Evolutionary conservation across 92 coral and sea anemone species (phyloP).

Genomic region (Actinostola sp.): DNA sequence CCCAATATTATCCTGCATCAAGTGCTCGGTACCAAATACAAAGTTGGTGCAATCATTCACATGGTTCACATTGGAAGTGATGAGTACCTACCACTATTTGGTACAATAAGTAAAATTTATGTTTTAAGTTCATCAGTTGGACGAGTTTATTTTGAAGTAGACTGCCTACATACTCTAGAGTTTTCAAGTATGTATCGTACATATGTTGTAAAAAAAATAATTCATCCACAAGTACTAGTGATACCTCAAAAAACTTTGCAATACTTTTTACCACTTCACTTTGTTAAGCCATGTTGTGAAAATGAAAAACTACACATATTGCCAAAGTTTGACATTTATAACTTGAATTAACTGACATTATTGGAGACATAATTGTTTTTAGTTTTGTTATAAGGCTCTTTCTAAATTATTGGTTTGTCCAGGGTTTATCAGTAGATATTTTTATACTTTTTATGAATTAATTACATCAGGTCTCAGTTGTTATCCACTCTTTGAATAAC

Average conservation of each 20-base stretch:
- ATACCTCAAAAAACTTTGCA: slow-evolving; percentile 25
- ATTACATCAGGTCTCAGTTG: no score
- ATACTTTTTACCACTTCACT: slow-evolving; percentile 44
- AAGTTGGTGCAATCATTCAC: slow-evolving; percentile 23
- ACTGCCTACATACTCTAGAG: slow-evolving; percentile 21
- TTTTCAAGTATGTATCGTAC: slow-evolving; percentile 35
- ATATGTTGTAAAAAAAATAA: slow-evolving; percentile 17
- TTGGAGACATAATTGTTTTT: background rate
- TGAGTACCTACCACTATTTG: slow-evolving; percentile 34
- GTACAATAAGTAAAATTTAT: slow-evolving; percentile 8
- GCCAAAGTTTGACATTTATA: slow-evolving; percentile 37
- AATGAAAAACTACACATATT: slow-evolving; percentile 13
- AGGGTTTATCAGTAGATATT: no score
- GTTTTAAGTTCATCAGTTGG: slow-evolving; percentile 20
- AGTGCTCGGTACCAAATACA: slow-evolving; percentile 32
- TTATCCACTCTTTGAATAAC: no score
- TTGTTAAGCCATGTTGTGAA: slow-evolving; percentile 11
- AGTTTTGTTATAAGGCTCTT: background rate
- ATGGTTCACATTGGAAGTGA: slow-evolving; percentile 8
- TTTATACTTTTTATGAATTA: no score
- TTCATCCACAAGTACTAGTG: slow-evolving; percentile 28
- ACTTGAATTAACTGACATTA: slow-evolving; percentile 5
- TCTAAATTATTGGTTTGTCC: no score
- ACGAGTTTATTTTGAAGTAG: slow-evolving; percentile 31
- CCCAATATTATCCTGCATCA: no score